phyloP scores from a whole-genome alignment of 1,140 invertebrate species.

The Drosophila subpulchrella region DNA sequence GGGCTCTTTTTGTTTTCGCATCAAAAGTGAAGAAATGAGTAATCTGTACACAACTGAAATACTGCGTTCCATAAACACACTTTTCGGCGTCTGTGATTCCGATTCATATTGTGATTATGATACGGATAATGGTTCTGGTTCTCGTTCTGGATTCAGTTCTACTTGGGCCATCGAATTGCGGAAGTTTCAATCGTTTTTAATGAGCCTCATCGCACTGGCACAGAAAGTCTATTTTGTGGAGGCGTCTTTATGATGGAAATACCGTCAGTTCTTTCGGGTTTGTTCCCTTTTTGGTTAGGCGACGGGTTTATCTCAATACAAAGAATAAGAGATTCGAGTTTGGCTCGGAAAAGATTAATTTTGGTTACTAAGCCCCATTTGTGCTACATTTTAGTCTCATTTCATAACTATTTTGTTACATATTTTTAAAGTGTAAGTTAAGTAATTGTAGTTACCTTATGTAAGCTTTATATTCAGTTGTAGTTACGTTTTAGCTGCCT shows the following conservation, averaged over 20 bases:
- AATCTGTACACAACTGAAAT: neutral
- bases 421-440: no score
- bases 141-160: neutral
- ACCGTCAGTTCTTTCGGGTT: neutral
- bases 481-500: no score
- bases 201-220: slow-evolving; percentile 38
- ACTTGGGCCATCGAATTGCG: slow-evolving; percentile 29
- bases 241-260: neutral
- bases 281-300: neutral
- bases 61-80: slow-evolving; percentile 1
- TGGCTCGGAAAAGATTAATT: neutral
- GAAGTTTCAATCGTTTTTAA: slow-evolving; percentile 79
- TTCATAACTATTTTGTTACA: neutral
- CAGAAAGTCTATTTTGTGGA: slow-evolving; percentile 19
- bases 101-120: neutral
- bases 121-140: neutral
- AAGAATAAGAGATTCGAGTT: neutral
- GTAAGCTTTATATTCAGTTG: no score
- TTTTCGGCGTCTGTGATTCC: neutral
- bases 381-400: neutral
- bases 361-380: neutral
- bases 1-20: slow-evolving; percentile 19
- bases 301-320: neutral
- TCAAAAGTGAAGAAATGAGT: slow-evolving; percentile 25
- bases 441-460: no score